Conservation (phyloP, 2,888 invertebrate species). For the Gibbula magus region DNA sequence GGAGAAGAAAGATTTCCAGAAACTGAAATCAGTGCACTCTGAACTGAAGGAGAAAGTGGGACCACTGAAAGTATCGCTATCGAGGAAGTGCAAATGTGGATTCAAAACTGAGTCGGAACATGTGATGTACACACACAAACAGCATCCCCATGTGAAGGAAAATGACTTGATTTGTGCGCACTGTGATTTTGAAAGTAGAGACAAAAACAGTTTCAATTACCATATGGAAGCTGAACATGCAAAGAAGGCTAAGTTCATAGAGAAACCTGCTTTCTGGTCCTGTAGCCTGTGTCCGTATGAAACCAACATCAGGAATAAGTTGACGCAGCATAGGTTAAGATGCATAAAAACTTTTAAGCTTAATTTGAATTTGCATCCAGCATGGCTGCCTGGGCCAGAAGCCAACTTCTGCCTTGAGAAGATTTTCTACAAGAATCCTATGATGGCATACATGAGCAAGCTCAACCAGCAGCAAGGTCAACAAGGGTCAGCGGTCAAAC, state of each 20-base stretch:
- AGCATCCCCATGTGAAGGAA: constrained; percentile 61
- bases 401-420: constrained; percentile 66
- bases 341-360: constrained; percentile 93
- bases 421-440: constrained; percentile 57
- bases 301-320: constrained; percentile 92
- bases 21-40: constrained; percentile 79
- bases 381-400: constrained; percentile 56
- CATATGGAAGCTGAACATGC: constrained; percentile 95
- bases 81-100: constrained; percentile 58
- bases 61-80: constrained; percentile 53
- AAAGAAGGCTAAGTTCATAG: constrained; percentile 87
- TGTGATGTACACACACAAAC: constrained; percentile 83
- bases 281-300: constrained; percentile 96
- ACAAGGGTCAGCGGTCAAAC: background rate
- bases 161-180: constrained; percentile 84
- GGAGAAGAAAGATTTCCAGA: constrained; percentile 80
- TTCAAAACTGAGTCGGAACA: constrained; percentile 63
- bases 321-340: constrained; percentile 89
- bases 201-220: constrained; percentile 81
- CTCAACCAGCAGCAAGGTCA: background rate
- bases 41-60: constrained; percentile 62
- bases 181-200: constrained; percentile 86
- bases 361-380: constrained; percentile 86
- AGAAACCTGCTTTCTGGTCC: constrained; percentile 90
- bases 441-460: background rate